These are phyloP conservation scores for Hafferia zeledoni DNA, from an alignment of 2,797 vertebrate genomes.

Conservation along the genomic window DNA sequence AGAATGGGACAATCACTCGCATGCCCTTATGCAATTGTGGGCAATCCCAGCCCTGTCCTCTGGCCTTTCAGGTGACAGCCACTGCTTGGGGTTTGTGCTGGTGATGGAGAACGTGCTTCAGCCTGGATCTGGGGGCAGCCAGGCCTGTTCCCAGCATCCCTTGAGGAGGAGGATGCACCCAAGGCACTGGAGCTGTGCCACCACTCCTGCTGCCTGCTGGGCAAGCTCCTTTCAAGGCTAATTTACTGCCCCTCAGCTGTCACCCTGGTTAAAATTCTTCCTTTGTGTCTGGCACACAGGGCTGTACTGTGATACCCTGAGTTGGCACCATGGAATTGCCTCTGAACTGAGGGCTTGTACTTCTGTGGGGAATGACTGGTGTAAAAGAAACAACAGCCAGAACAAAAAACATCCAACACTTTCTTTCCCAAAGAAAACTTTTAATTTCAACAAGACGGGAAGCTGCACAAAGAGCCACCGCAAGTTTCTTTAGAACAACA, in stretches of 20 bases:
- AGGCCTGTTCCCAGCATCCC: background rate
- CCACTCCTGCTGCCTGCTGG: background rate
- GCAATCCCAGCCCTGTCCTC: background rate
- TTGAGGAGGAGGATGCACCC: background rate
- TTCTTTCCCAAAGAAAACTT: constrained; percentile 13
- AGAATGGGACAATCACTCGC: background rate
- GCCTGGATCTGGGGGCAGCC: rapidly evolving
- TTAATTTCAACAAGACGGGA: constrained; percentile 45
- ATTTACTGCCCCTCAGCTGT: background rate
- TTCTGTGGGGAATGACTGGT: rapidly evolving
- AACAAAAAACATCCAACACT: background rate
- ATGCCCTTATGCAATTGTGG: background rate
- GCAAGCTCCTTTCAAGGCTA: too few relatives aligned
- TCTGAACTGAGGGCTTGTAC: background rate
- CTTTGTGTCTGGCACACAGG: rapidly evolving
- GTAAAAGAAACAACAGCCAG: background rate
- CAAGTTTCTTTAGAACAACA: background rate
- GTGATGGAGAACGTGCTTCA: background rate
- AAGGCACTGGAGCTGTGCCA: background rate
- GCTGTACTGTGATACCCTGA: background rate
- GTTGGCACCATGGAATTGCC: background rate
- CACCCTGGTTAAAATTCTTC: background rate
- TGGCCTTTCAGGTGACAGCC: background rate
- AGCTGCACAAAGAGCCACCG: constrained; percentile 46
- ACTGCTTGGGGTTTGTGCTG: background rate